Base-by-base conservation (phyloP, 2,113 vertebrate species). In the Centropristis striata region DNA sequence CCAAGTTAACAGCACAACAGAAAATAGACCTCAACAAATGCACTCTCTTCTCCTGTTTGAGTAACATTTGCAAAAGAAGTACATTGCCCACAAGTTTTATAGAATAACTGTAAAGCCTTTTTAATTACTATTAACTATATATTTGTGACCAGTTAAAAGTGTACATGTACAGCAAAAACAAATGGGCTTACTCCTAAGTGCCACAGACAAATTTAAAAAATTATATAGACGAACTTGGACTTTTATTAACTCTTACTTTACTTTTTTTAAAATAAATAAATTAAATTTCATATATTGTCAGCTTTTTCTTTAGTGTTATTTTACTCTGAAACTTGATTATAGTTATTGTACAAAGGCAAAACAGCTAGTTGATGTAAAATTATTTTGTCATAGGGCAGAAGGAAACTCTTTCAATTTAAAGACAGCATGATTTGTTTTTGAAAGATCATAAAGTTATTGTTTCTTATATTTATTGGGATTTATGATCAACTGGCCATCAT, bases 31-130 rank as follows among this genome's bases (percentile, higher is more conserved):
- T 16, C 4, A 28, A 51, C 4, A 27, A 47, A 78, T 36, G 1
- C 27, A 54, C 46, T 25, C 20, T 14, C 71, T 41, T 42, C 39
- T 51, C 20, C 42, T 50, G 44, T 71, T 64, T 64, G 23, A 65
- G 25, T 28, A 16, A 47, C 15, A 20, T 28, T 39, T 28, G 4
- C 5, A 28, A 32, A 25, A 28, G 37, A 41, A 20, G 12, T 36
- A 41, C 2, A 20, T 12, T 21, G 8, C 27, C 8, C 4, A 10
- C 0, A 5, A 15, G 25, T 64, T 65, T 44, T 46, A 37, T 49
- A 10, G 50, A 59, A n/a, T 21, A 55, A 18, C 1, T 51, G 1
- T 21, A 46, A 21, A 15, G 20, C 5, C 20, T 54, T n/a, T n/a
- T n/a, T n/a, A 10, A 41, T 18, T 32, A 28, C 54, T 12, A 44